phyloP scores from a whole-genome alignment of 2,888 invertebrate species.

The Sussaba pulchella region DNA sequence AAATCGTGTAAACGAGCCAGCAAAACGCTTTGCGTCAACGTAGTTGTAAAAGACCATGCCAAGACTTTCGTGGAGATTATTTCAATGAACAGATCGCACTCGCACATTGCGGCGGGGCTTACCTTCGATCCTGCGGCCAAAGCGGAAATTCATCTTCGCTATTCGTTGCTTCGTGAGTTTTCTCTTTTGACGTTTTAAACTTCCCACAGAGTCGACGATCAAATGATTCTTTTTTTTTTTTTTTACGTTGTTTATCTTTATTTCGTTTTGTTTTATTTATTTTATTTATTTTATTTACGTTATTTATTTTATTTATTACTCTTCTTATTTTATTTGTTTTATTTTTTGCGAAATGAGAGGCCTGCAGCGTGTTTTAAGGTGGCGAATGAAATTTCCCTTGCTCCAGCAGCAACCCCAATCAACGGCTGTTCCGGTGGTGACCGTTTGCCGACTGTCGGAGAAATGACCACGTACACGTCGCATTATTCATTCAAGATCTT shows the following conservation, averaged over 20 bases:
- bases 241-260: no score
- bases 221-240: no score
- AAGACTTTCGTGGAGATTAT: background rate
- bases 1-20: constrained; percentile 9
- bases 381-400: constrained; percentile 26
- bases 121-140: constrained; percentile 42
- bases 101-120: background rate
- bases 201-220: background rate
- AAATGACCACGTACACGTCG: constrained; percentile 12
- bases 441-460: background rate
- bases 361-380: background rate
- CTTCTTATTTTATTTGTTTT: no score
- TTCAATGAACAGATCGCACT: constrained; percentile 1
- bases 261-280: no score
- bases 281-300: no score
- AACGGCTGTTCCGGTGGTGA: background rate
- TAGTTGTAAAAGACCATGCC: background rate
- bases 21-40: background rate
- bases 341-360: constrained; percentile 11
- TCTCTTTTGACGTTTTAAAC: constrained; percentile 38
- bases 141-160: constrained; percentile 33
- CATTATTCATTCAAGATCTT: constrained; percentile 43
- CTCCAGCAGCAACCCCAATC: background rate
- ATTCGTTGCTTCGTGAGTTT: constrained; percentile 20
- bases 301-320: no score